Base-by-base conservation (phyloP, 92 coral and sea anemone species). In the Umimayanthus chanpuru region DNA sequence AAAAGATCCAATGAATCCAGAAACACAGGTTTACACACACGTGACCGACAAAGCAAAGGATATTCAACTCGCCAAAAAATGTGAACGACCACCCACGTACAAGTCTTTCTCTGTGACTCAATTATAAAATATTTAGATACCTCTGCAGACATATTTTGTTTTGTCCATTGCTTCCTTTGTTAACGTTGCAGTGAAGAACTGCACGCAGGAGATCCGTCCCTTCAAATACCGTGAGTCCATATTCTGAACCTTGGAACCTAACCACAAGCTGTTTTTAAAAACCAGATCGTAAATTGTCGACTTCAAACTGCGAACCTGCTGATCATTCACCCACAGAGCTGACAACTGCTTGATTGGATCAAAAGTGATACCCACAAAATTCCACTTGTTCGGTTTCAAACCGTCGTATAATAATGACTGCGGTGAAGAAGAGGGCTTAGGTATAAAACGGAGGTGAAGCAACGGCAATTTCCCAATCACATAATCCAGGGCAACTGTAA, bases 121-220 rank as follows among this genome's bases (percentile, higher is more conserved):
- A 32, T 32, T 32, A 32, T 4, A 61, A 61, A 61, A 4, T 61
- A 26, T 23, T 61, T 61, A 18, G 18, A 56, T 81, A 83, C 87
- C 87, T 83, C 41, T 68, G 30, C 87, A 83, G 15, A 70, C 87
- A 68, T 20, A 83, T 28, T 70, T 83, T 1, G 87, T 72, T 29
- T 9, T 83, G 28, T 9, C 77, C 47, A 83, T 83, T 29, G 87
- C 87, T 23, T 70, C 87, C 30, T 11, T 11, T 21, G 66, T 83
- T 29, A 83, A 70, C 23, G 87, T 28, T 14, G 87, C 40, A 70
- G 87, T 83, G 30, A 83, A 83, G 67, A 83, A 83, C 43, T 83
- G 87, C 5, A 83, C 77, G 18, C 87, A 83, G 14, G 87, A 70
- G 14, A 83, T 28, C 20, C 87, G 30, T 38, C 73, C 73, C 55